A percentile compares a stretch with the other conserved stretches of the same genome.
Conservation (phyloP, 2,888 invertebrate species). For the Neocrepidodera transversa region DNA sequence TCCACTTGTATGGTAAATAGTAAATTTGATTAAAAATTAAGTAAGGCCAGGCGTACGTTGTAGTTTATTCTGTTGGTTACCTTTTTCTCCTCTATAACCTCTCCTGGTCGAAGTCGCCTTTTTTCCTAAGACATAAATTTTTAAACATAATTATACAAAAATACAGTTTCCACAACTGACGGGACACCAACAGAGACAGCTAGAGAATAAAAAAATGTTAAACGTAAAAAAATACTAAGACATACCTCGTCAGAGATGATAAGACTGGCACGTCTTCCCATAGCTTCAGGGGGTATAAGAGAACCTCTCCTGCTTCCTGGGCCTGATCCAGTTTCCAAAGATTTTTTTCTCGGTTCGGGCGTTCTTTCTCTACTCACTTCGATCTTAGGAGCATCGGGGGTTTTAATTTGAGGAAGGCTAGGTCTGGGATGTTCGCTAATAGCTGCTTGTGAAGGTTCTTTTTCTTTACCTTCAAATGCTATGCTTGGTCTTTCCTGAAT, state of each 20-base stretch:
- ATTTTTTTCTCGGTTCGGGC: constrained; percentile 74
- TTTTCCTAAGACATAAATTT: constrained; percentile 69
- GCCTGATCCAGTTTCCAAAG: constrained; percentile 61
- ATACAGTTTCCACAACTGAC: constrained; percentile 34
- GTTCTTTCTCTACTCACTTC: constrained; percentile 85
- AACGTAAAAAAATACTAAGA: constrained; percentile 9
- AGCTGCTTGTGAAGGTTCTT: constrained; percentile 35
- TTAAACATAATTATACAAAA: constrained; percentile 33
- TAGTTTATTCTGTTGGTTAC: constrained; percentile 65
- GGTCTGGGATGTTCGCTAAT: constrained; percentile 51
- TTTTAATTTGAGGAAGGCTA: constrained; percentile 72
- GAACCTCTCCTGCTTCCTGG: constrained; percentile 81
- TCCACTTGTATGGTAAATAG: constrained; percentile 50
- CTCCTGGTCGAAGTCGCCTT: constrained; percentile 93
- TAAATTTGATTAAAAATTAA: constrained; percentile 42
- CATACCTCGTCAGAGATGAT: constrained; percentile 94
- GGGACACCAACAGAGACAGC: constrained; percentile 36
- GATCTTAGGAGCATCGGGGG: constrained; percentile 81
- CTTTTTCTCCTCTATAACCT: constrained; percentile 93
- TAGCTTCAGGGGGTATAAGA: constrained; percentile 86
- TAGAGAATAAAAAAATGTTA: constrained; percentile 23
- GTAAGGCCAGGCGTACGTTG: constrained; percentile 49
- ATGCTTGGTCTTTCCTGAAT: constrained; percentile 52
- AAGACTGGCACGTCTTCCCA: constrained; percentile 85
- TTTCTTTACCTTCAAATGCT: constrained; percentile 47